Evolutionary conservation across 2,797 vertebrate genomes (phyloP).

Genomic region (Onychomys leucogaster): DNA sequence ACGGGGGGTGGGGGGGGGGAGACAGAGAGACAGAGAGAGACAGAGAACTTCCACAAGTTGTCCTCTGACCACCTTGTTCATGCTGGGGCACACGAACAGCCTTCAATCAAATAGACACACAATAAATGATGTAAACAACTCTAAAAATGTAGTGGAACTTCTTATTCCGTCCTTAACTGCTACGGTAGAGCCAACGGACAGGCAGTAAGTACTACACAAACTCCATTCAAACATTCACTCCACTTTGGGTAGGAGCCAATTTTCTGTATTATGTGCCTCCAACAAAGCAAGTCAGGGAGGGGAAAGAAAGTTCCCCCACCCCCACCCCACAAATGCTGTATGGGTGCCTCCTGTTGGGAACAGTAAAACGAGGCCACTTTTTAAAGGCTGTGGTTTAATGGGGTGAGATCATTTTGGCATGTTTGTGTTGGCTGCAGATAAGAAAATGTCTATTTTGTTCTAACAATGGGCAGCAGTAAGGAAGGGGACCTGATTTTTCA

Average conservation of each 20-base stretch:
- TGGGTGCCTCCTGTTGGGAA: not conserved
- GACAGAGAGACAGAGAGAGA: not conserved
- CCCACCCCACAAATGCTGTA: not conserved
- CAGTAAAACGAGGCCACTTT: not conserved
- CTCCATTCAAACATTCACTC: not conserved
- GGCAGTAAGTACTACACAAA: constrained; percentile 14
- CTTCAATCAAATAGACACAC: not conserved
- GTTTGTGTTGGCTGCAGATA: not conserved
- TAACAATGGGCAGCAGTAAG: not conserved
- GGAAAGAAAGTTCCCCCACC: not conserved
- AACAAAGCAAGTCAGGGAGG: not conserved
- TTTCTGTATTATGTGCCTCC: not conserved
- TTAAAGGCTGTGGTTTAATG: not conserved
- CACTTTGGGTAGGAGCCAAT: not conserved
- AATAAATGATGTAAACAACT: not conserved
- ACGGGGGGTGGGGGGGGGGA: too few relatives aligned
- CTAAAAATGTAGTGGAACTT: not conserved
- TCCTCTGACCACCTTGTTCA: not conserved
- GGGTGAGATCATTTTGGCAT: not conserved
- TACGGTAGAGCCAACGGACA: not conserved
- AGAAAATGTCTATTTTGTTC: not conserved
- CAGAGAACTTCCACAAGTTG: too few relatives aligned
- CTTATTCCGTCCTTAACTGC: not conserved
- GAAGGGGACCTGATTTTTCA: not conserved
- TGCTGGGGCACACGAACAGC: not conserved